These are phyloP conservation scores for Micrastur ruficollis DNA, from an alignment of 2,797 vertebrate genomes.

Conservation along the genomic window DNA sequence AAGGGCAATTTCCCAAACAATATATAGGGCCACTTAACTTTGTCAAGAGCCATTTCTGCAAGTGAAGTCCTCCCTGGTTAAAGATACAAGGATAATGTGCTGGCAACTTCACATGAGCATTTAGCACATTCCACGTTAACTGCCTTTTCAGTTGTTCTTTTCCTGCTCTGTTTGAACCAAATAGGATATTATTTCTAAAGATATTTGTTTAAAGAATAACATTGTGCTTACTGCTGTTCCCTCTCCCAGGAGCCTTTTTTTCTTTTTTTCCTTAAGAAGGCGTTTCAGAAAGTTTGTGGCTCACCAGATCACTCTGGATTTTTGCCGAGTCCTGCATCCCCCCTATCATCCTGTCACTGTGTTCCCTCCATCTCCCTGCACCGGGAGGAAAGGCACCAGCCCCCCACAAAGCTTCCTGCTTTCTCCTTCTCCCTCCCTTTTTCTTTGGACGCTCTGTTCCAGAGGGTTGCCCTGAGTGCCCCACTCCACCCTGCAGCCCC, in stretches of 20 bases:
- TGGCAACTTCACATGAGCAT: conserved; percentile 64
- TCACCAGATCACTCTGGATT: background rate
- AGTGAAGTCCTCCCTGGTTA: conserved; percentile 76
- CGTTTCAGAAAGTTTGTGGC: background rate
- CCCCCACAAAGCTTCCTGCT: background rate
- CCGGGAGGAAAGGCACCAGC: background rate
- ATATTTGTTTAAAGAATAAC: conserved; percentile 60
- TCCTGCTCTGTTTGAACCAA: conserved; percentile 67
- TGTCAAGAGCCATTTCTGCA: conserved; percentile 88
- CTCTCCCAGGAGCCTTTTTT: background rate
- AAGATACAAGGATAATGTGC: conserved; percentile 72
- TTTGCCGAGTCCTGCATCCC: background rate
- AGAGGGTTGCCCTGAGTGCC: fast-evolving
- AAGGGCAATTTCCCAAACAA: conserved; percentile 93
- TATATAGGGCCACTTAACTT: conserved; percentile 92
- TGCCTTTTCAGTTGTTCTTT: conserved; percentile 66
- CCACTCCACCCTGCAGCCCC: background rate
- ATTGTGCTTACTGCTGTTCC: conserved; percentile 11
- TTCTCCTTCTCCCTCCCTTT: background rate
- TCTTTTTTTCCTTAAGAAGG: background rate
- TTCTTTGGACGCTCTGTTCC: background rate
- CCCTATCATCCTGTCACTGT: background rate
- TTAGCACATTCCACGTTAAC: conserved; percentile 63
- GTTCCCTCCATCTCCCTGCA: background rate
- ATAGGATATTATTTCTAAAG: conserved; percentile 72